Evolutionary conservation across 2,888 invertebrate species (phyloP).

Genomic region (Micoletzkya japonica): DNA sequence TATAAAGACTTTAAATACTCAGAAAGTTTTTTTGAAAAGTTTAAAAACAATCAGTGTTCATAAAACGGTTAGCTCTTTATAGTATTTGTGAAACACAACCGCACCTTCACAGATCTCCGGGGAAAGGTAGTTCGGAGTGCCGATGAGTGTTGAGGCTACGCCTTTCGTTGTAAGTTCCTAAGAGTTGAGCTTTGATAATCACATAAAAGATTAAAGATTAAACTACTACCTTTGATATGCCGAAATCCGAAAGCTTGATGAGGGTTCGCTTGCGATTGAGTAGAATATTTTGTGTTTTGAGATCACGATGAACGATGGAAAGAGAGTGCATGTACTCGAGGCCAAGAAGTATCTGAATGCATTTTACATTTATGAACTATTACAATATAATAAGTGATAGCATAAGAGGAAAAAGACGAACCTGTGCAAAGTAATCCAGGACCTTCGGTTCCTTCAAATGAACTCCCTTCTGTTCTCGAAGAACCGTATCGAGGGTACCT

Average conservation of each 20-base stretch:
- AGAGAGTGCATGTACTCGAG: constrained; percentile 80
- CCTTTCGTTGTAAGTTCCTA: constrained; percentile 66
- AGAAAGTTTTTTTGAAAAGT: background rate
- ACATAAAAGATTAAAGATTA: background rate
- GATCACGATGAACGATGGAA: constrained; percentile 80
- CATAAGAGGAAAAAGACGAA: constrained; percentile 29
- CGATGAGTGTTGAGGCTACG: constrained; percentile 72
- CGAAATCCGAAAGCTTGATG: constrained; percentile 44
- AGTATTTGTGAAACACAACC: constrained; percentile 28
- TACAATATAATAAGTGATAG: background rate
- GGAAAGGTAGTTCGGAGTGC: constrained; percentile 82
- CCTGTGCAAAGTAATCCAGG: constrained; percentile 58
- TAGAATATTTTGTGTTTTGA: constrained; percentile 83
- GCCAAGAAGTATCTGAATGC: constrained; percentile 77
- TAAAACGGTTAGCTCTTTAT: background rate
- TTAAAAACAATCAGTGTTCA: background rate
- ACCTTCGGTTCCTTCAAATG: constrained; percentile 72
- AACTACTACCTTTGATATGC: constrained; percentile 69
- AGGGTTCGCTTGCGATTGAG: constrained; percentile 68
- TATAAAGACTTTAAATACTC: background rate
- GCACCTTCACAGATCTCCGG: constrained; percentile 81
- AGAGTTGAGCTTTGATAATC: background rate
- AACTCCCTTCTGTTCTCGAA: constrained; percentile 71
- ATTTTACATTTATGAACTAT: background rate
- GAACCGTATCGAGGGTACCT: constrained; percentile 77